A percentile compares a stretch with the other conserved stretches of the same genome.
phyloP scores from a whole-genome alignment of 2,888 invertebrate species.

The Lithosia quadra region DNA sequence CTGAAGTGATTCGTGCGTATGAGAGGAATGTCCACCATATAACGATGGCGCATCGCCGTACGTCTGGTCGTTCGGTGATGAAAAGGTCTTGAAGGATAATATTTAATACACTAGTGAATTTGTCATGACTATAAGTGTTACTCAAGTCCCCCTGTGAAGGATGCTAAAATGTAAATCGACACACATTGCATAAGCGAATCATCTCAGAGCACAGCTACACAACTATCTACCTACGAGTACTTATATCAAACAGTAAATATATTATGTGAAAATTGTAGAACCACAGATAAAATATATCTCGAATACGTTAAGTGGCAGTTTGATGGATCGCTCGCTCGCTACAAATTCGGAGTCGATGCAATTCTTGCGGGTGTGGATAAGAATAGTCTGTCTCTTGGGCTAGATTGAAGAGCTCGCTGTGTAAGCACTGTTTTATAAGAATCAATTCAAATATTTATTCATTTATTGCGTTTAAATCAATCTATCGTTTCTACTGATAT shows the following conservation, averaged over 20 bases:
- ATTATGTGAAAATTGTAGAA: slow-evolving; percentile 1
- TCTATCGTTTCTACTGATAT: too few relatives aligned
- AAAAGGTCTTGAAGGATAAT: too few relatives aligned
- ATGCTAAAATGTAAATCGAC: neutral
- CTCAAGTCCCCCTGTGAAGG: too few relatives aligned
- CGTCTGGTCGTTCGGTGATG: too few relatives aligned
- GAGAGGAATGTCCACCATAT: too few relatives aligned
- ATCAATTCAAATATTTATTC: neutral
- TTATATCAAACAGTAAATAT: neutral
- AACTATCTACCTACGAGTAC: neutral
- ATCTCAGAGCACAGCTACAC: neutral
- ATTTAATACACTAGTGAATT: too few relatives aligned
- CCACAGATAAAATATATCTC: neutral
- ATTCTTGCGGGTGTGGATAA: neutral
- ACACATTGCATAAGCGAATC: too few relatives aligned
- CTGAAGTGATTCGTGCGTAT: too few relatives aligned
- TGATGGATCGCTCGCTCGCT: slow-evolving; percentile 15
- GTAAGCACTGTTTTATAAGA: neutral
- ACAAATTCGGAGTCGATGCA: slow-evolving; percentile 16
- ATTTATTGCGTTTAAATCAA: neutral
- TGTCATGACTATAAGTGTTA: too few relatives aligned
- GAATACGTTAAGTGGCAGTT: slow-evolving; percentile 16
- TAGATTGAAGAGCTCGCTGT: slow-evolving; percentile 6
- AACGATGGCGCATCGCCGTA: too few relatives aligned
- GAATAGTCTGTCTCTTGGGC: slow-evolving; percentile 7